phyloP scores from a whole-genome alignment of 2,797 vertebrate genomes.

The Sebastes diaconus region DNA sequence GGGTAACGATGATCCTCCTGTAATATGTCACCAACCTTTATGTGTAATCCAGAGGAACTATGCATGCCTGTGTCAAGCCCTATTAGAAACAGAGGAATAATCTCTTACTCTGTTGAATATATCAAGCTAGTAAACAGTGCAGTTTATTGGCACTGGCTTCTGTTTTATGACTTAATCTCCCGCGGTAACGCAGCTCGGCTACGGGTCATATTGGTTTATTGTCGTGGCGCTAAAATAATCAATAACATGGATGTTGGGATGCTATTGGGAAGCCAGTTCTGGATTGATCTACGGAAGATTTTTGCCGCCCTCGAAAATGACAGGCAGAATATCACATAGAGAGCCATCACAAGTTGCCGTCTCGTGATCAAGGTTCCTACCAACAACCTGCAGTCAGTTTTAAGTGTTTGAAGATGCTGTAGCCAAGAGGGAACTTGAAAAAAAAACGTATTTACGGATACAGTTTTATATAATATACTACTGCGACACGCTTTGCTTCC shows the following conservation, averaged over 20 bases:
- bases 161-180: conserved; percentile 75
- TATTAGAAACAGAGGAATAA: conserved; percentile 64
- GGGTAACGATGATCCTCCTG: conserved; percentile 64
- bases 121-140: conserved; percentile 58
- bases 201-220: conserved; percentile 74
- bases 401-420: conserved; percentile 11
- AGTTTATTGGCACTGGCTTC: conserved; percentile 63
- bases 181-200: conserved; percentile 34
- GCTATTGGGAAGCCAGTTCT: conserved; percentile 44
- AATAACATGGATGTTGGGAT: conserved; percentile 61
- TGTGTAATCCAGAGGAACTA: conserved; percentile 58
- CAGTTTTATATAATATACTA: background rate
- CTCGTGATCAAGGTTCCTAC: conserved; percentile 18
- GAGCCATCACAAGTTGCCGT: background rate
- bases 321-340: conserved; percentile 19
- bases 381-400: conserved; percentile 1
- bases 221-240: conserved; percentile 65
- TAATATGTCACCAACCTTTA: conserved; percentile 66
- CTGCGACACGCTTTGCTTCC: background rate
- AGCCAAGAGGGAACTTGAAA: background rate
- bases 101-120: conserved; percentile 42
- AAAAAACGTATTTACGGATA: background rate
- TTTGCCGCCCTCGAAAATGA: conserved; percentile 10
- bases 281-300: conserved; percentile 59
- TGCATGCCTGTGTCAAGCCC: conserved; percentile 44